Evolutionary conservation across 2,797 vertebrate species (phyloP).

Genomic region (Myiotriccus ornatus): DNA sequence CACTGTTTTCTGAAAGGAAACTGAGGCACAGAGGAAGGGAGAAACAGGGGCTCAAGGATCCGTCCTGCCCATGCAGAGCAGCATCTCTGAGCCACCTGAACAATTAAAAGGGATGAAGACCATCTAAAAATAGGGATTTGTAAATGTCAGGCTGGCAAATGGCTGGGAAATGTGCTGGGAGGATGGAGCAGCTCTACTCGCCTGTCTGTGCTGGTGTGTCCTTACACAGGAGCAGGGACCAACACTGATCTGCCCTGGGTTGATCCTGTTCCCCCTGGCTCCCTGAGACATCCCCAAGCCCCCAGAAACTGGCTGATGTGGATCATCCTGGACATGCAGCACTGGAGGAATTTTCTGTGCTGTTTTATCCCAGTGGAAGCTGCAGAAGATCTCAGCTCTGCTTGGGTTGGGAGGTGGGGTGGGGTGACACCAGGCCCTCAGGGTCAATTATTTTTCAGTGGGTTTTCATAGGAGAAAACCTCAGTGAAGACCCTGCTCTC

Average conservation of each 20-base stretch:
- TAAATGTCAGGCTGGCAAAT: neutral
- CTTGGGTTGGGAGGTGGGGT: neutral
- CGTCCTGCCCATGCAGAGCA: neutral
- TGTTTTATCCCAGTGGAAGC: neutral
- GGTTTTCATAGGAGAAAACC: neutral
- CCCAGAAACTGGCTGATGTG: neutral
- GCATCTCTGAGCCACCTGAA: neutral
- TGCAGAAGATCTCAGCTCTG: neutral
- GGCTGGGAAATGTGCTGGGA: neutral
- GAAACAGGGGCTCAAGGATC: fast-evolving
- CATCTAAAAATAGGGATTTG: conserved; percentile 10
- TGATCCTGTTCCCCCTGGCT: neutral
- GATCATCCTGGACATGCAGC: neutral
- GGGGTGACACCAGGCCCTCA: too few species aligned
- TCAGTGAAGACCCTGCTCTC: fast-evolving
- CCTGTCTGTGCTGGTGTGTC: fast-evolving
- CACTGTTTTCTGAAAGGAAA: neutral
- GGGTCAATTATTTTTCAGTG: fast-evolving
- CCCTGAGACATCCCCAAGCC: fast-evolving
- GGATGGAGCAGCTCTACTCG: fast-evolving
- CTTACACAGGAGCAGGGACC: neutral
- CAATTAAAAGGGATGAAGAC: neutral
- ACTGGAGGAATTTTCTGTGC: neutral
- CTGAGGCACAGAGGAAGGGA: neutral
- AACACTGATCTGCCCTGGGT: fast-evolving